phyloP scores from a whole-genome alignment of 2,888 invertebrate genomes.

The Craniophora ligustri region DNA sequence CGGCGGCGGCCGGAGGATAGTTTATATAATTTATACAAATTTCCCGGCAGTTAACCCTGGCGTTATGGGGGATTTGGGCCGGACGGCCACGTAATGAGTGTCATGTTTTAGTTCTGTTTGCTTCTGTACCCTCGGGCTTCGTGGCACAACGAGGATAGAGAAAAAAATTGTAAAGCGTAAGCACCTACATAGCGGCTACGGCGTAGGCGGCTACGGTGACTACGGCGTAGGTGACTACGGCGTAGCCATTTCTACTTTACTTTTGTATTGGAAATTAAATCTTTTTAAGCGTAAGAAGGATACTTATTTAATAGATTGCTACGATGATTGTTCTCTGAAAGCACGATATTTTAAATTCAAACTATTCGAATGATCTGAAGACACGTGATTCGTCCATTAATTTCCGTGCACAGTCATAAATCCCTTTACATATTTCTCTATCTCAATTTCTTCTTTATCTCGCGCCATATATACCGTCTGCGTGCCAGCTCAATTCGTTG shows the following conservation, averaged over 20 bases:
- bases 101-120: conserved; percentile 50
- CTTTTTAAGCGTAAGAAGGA: too few relatives aligned
- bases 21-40: conserved; percentile 70
- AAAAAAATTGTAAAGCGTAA: background rate
- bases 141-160: conserved; percentile 7
- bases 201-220: background rate
- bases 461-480: too few relatives aligned
- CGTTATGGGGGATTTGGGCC: conserved; percentile 40
- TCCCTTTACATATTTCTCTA: too few relatives aligned
- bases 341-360: too few relatives aligned
- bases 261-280: too few relatives aligned
- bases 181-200: background rate
- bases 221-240: conserved; percentile 5
- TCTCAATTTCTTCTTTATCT: too few relatives aligned
- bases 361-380: too few relatives aligned
- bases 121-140: background rate
- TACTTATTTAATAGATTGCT: too few relatives aligned
- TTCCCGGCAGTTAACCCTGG: conserved; percentile 58
- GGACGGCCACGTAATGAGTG: conserved; percentile 42
- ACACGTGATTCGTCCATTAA: too few relatives aligned
- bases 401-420: too few relatives aligned
- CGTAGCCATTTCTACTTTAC: background rate
- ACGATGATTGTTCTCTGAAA: too few relatives aligned
- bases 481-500: too few relatives aligned
- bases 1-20: conserved; percentile 42